Evolutionary conservation across 2,797 vertebrate species (phyloP), one percentile per base, ranked within the genome.

Genomic region (Catharus ustulatus): DNA sequence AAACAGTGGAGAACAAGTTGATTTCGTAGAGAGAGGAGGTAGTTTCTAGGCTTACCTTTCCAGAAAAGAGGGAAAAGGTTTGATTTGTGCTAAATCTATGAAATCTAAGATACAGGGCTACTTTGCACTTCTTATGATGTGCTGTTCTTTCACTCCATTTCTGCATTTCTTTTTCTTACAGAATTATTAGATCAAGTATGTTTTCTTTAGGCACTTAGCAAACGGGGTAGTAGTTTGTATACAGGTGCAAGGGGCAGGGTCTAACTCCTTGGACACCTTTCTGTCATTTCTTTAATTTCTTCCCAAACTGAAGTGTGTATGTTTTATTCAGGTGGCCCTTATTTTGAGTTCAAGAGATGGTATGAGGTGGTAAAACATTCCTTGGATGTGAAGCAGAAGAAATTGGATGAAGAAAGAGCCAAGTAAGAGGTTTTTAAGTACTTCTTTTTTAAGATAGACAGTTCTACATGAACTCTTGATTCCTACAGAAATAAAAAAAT

Each of bases 261-360:
- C 45, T 89, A 17, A 69, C 7, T 69, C 29, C 2, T 1, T 52
- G 26, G 38, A 74, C 68, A 57, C 13, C 36, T 63, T 45, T 93
- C 22, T 40, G 13, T 49, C 1, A 22, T 74, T 82, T 83, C 62
- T 89, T 89, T 72, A 0, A 42, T 57, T 87, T 55, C 34, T 76
- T 86, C 45, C 23, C 30, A 83, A 49, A 22, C 15, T 80, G 15
- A 85, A 67, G 32, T 36, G 18, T 80, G 6, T 34, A 23, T 78
- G 9, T 96, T 84, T 93, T 72, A 34, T 96, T 82, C 83, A 98
- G 98, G 83, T 62, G 57, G 61, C 51, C 96, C 84, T 0, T 96
- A 95, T 94, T 98, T 98, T 96, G 96, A 97, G 68, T 98, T 98
- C 91, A 94, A 92, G 94, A 98, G 97, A 75, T 98, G 98, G 98